Conservation (phyloP, 2,888 invertebrate genomes). For the Pammene aurita region DNA sequence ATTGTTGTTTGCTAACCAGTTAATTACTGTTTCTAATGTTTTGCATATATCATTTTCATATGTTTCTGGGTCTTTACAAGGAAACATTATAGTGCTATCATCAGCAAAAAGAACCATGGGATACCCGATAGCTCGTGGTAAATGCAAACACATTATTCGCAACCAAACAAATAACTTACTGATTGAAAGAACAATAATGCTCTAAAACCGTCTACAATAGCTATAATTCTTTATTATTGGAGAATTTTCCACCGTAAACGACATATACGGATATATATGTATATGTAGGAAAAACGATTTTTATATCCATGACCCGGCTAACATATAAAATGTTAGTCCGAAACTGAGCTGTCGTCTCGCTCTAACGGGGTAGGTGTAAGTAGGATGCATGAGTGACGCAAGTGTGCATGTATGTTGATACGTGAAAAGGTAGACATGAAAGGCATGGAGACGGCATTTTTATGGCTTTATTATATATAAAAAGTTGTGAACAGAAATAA, state of each 20-base stretch:
- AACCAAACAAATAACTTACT: constrained; percentile 4
- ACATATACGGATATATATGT: constrained; percentile 51
- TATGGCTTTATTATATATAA: neutral
- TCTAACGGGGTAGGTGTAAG: constrained; percentile 59
- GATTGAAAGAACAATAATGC: constrained; percentile 44
- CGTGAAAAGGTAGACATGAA: constrained; percentile 55
- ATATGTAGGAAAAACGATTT: constrained; percentile 77
- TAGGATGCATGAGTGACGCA: constrained; percentile 72
- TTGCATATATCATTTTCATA: too few species aligned
- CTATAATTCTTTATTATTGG: constrained; percentile 76
- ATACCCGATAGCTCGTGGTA: too few species aligned
- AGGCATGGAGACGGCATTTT: constrained; percentile 57
- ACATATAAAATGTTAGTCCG: constrained; percentile 83
- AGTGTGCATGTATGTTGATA: constrained; percentile 64
- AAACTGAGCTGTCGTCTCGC: constrained; percentile 65
- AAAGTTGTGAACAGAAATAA: too few species aligned
- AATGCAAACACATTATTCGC: too few species aligned
- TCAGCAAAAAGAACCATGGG: too few species aligned
- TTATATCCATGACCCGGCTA: constrained; percentile 84
- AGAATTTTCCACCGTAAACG: constrained; percentile 64
- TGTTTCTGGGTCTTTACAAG: too few species aligned
- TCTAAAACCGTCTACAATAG: constrained; percentile 60
- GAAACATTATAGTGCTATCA: too few species aligned
- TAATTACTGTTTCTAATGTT: too few species aligned
- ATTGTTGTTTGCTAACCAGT: too few species aligned